Percentiles rank a stretch among this genome's conserved stretches.
Conservation (phyloP, 2,113 vertebrate species). For the Polypterus bichir region DNA sequence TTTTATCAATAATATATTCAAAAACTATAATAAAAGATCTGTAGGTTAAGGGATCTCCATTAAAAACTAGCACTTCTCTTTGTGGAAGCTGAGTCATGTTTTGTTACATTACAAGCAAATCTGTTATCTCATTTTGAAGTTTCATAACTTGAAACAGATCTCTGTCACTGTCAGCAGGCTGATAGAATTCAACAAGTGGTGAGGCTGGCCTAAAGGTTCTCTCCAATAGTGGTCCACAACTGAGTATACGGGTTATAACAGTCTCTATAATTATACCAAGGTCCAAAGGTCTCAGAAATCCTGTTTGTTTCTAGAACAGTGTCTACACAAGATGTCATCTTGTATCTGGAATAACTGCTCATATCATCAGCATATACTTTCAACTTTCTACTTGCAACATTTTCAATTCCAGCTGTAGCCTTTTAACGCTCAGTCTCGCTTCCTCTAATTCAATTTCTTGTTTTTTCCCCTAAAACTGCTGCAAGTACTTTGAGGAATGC, state of each 20-base stretch:
- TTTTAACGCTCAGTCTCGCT: constrained; percentile 6
- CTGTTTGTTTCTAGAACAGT: neutral
- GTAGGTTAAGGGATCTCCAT: neutral
- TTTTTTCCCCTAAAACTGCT: constrained; percentile 1
- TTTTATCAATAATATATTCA: neutral
- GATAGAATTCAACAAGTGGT: too few relatives aligned
- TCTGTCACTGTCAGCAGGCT: too few relatives aligned
- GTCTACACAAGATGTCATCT: neutral
- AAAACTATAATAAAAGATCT: neutral
- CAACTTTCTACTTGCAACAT: constrained; percentile 9
- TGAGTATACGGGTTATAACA: neutral
- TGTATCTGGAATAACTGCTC: neutral
- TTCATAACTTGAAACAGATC: neutral
- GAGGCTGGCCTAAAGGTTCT: too few relatives aligned
- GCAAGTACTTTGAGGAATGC: constrained; percentile 3
- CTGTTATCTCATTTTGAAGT: neutral
- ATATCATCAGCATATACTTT: constrained; percentile 6
- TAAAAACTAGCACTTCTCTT: neutral
- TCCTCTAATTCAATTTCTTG: constrained; percentile 8
- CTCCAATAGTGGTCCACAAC: neutral
- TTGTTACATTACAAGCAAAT: constrained; percentile 1
- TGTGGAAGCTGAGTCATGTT: neutral
- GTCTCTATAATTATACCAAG: neutral
- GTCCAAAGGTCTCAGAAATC: neutral
- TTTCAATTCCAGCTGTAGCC: constrained; percentile 7